A percentile compares a stretch with the other conserved stretches of the same genome.
These are phyloP conservation scores for Peromyscus californicus DNA, from an alignment of 2,113 vertebrate species.

Conservation along the genomic window DNA sequence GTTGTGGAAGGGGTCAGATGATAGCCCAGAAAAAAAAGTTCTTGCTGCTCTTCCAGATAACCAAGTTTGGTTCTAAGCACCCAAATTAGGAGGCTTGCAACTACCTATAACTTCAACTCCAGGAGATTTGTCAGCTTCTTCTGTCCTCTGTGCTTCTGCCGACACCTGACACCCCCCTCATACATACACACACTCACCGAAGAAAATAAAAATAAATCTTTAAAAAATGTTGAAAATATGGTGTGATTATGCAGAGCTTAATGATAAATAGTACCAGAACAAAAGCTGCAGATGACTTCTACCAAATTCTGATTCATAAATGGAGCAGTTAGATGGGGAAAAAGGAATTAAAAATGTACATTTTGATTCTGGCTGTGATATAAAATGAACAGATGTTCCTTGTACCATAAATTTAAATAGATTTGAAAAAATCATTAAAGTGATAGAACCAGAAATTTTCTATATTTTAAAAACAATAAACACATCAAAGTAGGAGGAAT, in stretches of 20 bases:
- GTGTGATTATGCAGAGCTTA: neutral
- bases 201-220: neutral
- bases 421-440: neutral
- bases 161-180: neutral
- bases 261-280: neutral
- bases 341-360: neutral
- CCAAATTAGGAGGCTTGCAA: neutral
- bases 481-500: neutral
- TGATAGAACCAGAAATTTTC: neutral
- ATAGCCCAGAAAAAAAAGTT: too few species aligned
- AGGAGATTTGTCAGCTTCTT: neutral
- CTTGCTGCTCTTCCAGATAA: neutral
- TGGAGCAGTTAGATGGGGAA: neutral
- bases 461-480: neutral
- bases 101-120: neutral
- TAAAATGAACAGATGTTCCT: neutral
- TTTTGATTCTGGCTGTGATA: neutral
- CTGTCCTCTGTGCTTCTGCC: neutral
- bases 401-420: neutral
- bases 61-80: neutral
- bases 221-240: neutral
- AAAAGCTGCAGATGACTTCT: neutral
- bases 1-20: neutral
- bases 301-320: neutral
- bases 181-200: neutral